phyloP scores from a whole-genome alignment of 2,888 invertebrate genomes.

The Phytoseiulus persimilis region DNA sequence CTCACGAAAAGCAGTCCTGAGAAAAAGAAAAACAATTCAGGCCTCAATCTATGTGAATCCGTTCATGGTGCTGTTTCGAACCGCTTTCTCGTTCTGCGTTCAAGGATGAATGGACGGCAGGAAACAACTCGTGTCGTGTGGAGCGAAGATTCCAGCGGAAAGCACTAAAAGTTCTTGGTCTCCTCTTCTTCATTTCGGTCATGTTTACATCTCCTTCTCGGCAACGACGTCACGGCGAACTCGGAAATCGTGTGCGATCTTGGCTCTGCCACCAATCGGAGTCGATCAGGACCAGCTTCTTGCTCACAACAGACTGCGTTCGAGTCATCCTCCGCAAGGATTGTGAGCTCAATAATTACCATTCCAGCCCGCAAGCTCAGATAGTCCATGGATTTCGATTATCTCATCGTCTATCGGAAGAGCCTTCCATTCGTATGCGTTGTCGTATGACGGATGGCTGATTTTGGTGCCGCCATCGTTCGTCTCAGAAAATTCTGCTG shows the following conservation, averaged over 20 bases:
- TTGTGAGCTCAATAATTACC: neutral
- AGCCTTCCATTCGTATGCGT: neutral
- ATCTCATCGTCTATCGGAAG: neutral
- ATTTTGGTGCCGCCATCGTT: neutral
- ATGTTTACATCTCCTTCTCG: neutral
- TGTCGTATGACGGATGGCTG: neutral
- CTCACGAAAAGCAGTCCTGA: no score
- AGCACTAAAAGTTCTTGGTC: no score
- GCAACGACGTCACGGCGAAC: neutral
- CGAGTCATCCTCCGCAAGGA: neutral
- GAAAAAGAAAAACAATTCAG: no score
- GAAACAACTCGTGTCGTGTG: no score
- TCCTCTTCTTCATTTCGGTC: no score
- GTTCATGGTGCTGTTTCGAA: no score
- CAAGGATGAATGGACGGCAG: no score
- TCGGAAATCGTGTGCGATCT: neutral
- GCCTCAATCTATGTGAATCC: no score
- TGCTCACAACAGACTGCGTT: neutral
- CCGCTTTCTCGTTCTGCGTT: no score
- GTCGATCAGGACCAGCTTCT: neutral
- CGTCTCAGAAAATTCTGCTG: neutral
- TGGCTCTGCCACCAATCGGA: neutral
- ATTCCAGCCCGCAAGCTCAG: neutral
- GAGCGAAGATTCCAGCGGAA: no score
- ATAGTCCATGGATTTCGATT: neutral